Percentiles rank a stretch among this genome's conserved stretches.
phyloP scores from a whole-genome alignment of 2,888 invertebrate genomes.

The Iphiclides podalirius region DNA sequence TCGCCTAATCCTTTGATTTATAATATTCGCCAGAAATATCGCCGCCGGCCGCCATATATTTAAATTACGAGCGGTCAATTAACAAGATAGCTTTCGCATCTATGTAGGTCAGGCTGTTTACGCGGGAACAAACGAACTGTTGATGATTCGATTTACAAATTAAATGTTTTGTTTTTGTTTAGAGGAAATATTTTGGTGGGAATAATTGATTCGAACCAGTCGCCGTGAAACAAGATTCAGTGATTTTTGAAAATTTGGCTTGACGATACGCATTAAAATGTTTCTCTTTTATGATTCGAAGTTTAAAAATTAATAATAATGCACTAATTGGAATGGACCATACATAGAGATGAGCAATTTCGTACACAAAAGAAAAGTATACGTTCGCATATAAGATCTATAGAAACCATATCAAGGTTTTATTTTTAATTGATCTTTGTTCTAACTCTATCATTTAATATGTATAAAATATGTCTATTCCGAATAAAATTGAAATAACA shows the following conservation, averaged over 20 bases:
- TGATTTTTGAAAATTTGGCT: background rate
- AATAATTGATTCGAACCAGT: constrained; percentile 3
- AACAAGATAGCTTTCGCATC: constrained; percentile 67
- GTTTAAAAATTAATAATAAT: no score
- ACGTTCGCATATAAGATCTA: no score
- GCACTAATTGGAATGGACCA: no score
- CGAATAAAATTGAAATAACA: no score
- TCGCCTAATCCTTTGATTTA: constrained; percentile 79
- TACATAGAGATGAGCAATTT: no score
- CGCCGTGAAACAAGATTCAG: background rate
- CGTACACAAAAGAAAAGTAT: no score
- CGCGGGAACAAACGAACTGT: constrained; percentile 22
- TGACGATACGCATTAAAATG: background rate
- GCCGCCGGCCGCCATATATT: constrained; percentile 71
- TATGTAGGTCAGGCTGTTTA: constrained; percentile 34
- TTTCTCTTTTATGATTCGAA: background rate
- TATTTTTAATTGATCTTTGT: no score
- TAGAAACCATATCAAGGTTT: no score
- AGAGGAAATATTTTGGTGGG: constrained; percentile 7
- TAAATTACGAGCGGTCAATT: constrained; percentile 77
- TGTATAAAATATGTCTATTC: no score
- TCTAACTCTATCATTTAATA: no score
- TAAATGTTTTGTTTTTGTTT: constrained; percentile 12
- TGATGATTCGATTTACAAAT: constrained; percentile 23
- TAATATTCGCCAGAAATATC: constrained; percentile 69